phyloP scores from a whole-genome alignment of 2,888 invertebrate genomes.

The Podabrus alpinus region DNA sequence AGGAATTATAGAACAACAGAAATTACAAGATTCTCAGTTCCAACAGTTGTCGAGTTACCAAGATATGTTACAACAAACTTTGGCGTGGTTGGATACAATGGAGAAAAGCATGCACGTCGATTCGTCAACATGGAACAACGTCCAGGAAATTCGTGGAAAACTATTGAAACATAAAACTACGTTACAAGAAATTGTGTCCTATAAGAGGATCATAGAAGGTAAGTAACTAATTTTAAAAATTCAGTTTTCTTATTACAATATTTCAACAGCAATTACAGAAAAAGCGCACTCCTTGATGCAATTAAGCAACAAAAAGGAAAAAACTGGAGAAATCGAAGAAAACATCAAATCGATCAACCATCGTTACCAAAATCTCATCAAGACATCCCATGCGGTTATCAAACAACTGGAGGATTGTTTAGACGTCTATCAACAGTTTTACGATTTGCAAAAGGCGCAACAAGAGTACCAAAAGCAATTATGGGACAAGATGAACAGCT shows the following conservation, averaged over 20 bases:
- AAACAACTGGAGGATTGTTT: constrained; percentile 74
- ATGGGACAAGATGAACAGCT: constrained; percentile 82
- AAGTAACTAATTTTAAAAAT: constrained; percentile 5
- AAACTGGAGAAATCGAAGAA: constrained; percentile 66
- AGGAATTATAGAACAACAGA: constrained; percentile 80
- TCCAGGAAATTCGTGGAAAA: constrained; percentile 84
- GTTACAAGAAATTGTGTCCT: constrained; percentile 86
- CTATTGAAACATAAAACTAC: constrained; percentile 83
- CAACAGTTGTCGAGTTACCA: constrained; percentile 84
- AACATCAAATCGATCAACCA: constrained; percentile 74
- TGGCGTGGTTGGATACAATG: constrained; percentile 85
- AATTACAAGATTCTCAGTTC: constrained; percentile 80
- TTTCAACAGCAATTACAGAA: constrained; percentile 70
- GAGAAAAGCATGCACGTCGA: constrained; percentile 79
- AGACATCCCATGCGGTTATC: constrained; percentile 69
- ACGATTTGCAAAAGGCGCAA: constrained; percentile 81
- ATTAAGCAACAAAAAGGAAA: constrained; percentile 62
- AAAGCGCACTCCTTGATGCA: constrained; percentile 77
- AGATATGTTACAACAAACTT: constrained; percentile 80
- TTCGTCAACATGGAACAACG: constrained; percentile 72
- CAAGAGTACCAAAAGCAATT: constrained; percentile 90
- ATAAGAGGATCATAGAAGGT: constrained; percentile 87
- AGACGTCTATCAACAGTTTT: constrained; percentile 84
- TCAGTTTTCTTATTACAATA: background rate
- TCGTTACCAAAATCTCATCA: constrained; percentile 74